phyloP scores from a whole-genome alignment of 2,797 vertebrate genomes.

The Telmatherina bonti region DNA sequence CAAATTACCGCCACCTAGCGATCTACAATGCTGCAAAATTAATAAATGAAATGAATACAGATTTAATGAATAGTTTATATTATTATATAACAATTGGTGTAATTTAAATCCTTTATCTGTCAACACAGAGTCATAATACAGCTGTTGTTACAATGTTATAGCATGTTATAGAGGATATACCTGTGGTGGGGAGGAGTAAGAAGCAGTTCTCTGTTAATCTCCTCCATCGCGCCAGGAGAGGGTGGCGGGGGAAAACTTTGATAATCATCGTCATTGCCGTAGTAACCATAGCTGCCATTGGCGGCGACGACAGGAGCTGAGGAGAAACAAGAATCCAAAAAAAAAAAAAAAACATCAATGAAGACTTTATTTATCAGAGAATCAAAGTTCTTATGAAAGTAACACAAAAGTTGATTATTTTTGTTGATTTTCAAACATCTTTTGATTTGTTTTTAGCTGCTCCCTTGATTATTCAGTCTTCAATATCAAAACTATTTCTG shows the following conservation, averaged over 20 bases:
- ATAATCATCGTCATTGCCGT: slow-evolving; percentile 58
- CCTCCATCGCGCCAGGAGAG: slow-evolving; percentile 61
- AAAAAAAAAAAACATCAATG: neutral
- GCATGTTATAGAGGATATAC: slow-evolving; percentile 40
- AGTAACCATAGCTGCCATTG: slow-evolving; percentile 47
- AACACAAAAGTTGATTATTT: neutral
- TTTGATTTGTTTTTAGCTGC: neutral
- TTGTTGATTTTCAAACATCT: neutral
- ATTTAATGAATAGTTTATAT: slow-evolving; percentile 58
- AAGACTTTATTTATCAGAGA: slow-evolving; percentile 14
- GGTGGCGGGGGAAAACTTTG: slow-evolving; percentile 71
- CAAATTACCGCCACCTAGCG: too few relatives aligned
- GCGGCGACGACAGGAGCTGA: slow-evolving; percentile 31
- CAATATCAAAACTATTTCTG: neutral
- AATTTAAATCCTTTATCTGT: slow-evolving; percentile 60
- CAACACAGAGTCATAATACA: slow-evolving; percentile 40
- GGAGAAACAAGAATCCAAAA: neutral
- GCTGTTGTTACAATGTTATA: slow-evolving; percentile 55
- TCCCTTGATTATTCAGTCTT: slow-evolving; percentile 1
- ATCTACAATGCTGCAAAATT: slow-evolving; percentile 1
- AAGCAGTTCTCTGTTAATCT: slow-evolving; percentile 54
- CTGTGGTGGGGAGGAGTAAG: slow-evolving; percentile 42
- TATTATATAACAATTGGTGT: slow-evolving; percentile 49
- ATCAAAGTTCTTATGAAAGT: slow-evolving; percentile 9
- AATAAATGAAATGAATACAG: slow-evolving; percentile 46